Conservation (phyloP, 2,888 invertebrate species). For the Yponomeuta sedellus region DNA sequence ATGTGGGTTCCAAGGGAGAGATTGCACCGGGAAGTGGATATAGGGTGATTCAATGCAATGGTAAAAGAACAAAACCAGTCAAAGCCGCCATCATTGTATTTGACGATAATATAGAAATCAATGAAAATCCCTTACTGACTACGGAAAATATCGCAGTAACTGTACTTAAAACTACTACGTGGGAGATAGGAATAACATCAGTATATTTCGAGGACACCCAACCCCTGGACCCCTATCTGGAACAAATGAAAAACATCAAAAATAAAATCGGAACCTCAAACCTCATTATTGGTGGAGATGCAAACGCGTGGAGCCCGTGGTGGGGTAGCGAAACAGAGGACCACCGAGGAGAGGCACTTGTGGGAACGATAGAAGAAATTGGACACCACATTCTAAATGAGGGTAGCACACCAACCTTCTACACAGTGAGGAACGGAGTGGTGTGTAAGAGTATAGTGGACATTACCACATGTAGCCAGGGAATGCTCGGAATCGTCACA, state of each 20-base stretch:
- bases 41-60: conserved; percentile 16
- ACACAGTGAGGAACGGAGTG: conserved; percentile 18
- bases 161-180: neutral
- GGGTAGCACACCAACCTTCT: conserved; percentile 18
- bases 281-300: conserved; percentile 24
- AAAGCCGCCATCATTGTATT: conserved; percentile 21
- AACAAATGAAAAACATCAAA: neutral
- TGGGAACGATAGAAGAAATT: neutral
- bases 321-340: conserved; percentile 22
- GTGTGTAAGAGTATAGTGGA: conserved; percentile 19
- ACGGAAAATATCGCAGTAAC: conserved; percentile 9
- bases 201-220: conserved; percentile 16
- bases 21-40: neutral
- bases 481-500: neutral
- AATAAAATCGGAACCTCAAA: neutral
- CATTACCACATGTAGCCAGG: conserved; percentile 10
- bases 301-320: conserved; percentile 25
- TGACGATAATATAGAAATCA: neutral
- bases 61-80: neutral
- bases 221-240: conserved; percentile 17
- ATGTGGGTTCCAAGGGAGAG: conserved; percentile 15
- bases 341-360: too few relatives aligned
- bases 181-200: conserved; percentile 10
- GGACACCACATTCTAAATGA: conserved; percentile 19
- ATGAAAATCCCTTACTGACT: neutral